Evolutionary conservation across 2,888 invertebrate species (phyloP).

Genomic region (Pteria penguin): DNA sequence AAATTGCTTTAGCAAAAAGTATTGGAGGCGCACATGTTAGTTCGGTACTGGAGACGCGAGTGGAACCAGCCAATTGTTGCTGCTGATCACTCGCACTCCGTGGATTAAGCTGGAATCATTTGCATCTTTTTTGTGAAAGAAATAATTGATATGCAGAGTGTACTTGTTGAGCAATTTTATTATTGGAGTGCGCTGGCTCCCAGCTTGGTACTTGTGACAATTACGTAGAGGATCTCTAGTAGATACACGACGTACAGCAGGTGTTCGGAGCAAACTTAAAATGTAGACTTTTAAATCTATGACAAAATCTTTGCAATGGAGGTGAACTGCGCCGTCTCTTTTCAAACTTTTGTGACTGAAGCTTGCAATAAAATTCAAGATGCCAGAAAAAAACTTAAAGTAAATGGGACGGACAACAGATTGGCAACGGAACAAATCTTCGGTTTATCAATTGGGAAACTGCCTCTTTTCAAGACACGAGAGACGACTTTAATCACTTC

Average conservation of each 20-base stretch:
- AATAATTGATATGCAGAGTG: background rate
- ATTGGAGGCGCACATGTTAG: background rate
- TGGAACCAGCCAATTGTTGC: background rate
- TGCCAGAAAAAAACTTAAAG: background rate
- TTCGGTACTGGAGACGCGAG: background rate
- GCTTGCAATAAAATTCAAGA: background rate
- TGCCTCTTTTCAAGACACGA: background rate
- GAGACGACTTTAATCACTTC: background rate
- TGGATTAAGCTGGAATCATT: background rate
- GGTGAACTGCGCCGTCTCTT: background rate
- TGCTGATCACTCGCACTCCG: background rate
- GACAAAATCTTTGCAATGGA: too few relatives aligned
- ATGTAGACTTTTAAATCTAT: too few relatives aligned
- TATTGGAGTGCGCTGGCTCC: background rate
- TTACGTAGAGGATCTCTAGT: too few relatives aligned
- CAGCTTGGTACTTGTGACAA: too few relatives aligned
- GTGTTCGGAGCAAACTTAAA: too few relatives aligned
- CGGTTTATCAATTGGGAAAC: background rate
- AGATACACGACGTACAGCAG: too few relatives aligned
- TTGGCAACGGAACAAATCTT: background rate
- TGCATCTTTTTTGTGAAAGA: background rate
- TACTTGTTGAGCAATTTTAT: background rate
- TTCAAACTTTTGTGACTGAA: background rate
- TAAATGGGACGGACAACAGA: background rate
- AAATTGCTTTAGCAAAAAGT: background rate